Base-by-base conservation (phyloP, 2,113 vertebrate genomes). In the Tachysurus vachellii region DNA sequence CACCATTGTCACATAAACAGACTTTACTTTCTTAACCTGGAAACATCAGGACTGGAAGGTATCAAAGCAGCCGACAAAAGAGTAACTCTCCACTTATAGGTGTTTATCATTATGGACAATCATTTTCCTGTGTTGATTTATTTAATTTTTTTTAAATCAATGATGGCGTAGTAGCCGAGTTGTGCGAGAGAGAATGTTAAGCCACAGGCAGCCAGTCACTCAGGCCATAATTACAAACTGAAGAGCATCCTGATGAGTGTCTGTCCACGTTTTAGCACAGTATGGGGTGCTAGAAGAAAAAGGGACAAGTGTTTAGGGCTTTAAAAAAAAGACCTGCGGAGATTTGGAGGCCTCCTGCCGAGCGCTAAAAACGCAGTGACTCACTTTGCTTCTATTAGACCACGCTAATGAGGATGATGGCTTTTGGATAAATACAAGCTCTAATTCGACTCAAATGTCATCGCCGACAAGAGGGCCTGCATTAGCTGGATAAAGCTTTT, bases 161-260 rank as follows among this genome's bases (percentile, higher is more conserved):
- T 93, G 92, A 88, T 53, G 80, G 88, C 86, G 54, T 64, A 75
- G 64, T 90, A 85, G 66, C 79, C 31, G 50, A 84, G 82, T 86
- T 10, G 79, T 42, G 79, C 68, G 91, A 90, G 87, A 93, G 92
- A 89, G 86, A 91, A 88, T 47, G 88, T 42, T 90, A 75, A 94
- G 91, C 95, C 92, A 92, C 95, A 95, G 94, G 95, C 94, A 94
- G 95, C 94, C 93, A 85, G 93, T 95, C 94, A 94, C 95, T 95
- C 91, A 92, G 90, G 86, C 91, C 64, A 68, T 96, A 96, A 96
- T 96, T 95, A 94, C 93, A 89, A 88, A 71, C 91, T 88, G 93
- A 93, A 95, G 93, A 93, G 94, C 91, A 92, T 92, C 93, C 89
- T 88, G 91, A 92, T 92, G 92, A 93, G 93, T 17, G 53, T 94